Evolutionary conservation across 2,888 invertebrate species (phyloP), one percentile per base, ranked within the genome.

Genomic region (Tetanocera ferruginea): DNA sequence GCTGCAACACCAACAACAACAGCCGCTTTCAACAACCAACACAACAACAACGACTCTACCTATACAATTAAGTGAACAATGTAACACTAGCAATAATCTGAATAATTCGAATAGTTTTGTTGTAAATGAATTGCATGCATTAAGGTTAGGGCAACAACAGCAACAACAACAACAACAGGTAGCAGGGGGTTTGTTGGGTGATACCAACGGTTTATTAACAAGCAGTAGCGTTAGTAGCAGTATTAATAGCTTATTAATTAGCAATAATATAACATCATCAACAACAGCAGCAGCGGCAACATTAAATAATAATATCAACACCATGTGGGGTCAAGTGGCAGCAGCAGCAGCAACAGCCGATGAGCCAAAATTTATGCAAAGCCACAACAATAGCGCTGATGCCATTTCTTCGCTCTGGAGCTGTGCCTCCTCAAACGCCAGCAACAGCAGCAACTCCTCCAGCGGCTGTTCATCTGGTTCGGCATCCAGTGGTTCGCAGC

Each of bases 361-460:
- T 3, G 57, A 76, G 76, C 60, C 70, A 66, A 85, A 37, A 69
- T 77, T 73, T 28, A 76, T 77, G 79, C 77, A 80, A 69, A 76
- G 80, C 71, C 69, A 55, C 81, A 66, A 62, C 55, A 71, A 52
- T n/a, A 76, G 80, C 69, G 79, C 84, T 14, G 86, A 86, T 51
- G 83, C 84, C 70, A 87, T 87, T 71, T 87, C 88, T 14, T 85
- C 87, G n/a, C 81, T 89, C 17, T 90, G 90, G 90, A 87, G 87
- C 78, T 87, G 88, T 74, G 82, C 84, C 81, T 83, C 85, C 3
- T 84, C 85, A 14, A 84, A 67, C 19, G 28, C 37, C 11, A 37
- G 9, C n/a, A 31, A 31, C 37, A 23, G 51, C 66, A 49, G 11
- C 55, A 55, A 28, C 28, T 66, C 34, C 67, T 75, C 86, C 76